These are phyloP conservation scores for Diorhabda elongata DNA, from an alignment of 1,140 invertebrate species.

Conservation along the genomic window DNA sequence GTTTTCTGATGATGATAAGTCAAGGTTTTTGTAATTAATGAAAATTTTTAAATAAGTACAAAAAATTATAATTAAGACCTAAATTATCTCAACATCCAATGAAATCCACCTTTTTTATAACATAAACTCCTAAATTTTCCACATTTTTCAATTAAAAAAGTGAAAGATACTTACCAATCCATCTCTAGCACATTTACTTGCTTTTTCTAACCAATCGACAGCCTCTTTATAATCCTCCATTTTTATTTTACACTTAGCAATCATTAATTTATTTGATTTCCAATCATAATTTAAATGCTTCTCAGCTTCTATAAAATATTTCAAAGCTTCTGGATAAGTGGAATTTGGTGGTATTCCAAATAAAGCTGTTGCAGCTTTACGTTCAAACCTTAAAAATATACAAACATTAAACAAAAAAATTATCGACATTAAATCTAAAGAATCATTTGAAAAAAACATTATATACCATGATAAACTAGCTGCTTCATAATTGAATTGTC, in stretches of 20 bases:
- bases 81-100: neutral
- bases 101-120: neutral
- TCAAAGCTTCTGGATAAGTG: slow-evolving; percentile 64
- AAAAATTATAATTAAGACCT: neutral
- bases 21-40: neutral
- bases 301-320: slow-evolving; percentile 62
- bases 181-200: slow-evolving; percentile 40
- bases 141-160: neutral
- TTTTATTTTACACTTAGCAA: slow-evolving; percentile 66
- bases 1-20: too few species aligned
- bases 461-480: slow-evolving; percentile 70
- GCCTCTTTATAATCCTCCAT: slow-evolving; percentile 53
- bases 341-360: slow-evolving; percentile 63
- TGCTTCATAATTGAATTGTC: slow-evolving; percentile 64
- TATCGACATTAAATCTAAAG: neutral
- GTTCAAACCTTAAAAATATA: slow-evolving; percentile 48
- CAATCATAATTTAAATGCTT: slow-evolving; percentile 54
- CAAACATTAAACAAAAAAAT: neutral
- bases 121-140: neutral
- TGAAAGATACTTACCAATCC: slow-evolving; percentile 24
- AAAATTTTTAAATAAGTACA: neutral
- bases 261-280: slow-evolving; percentile 67
- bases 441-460: slow-evolving; percentile 19
- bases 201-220: slow-evolving; percentile 56
- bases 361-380: slow-evolving; percentile 66